Conservation (phyloP, 2,113 vertebrate genomes). For the Paracanthobrama guichenoti region DNA sequence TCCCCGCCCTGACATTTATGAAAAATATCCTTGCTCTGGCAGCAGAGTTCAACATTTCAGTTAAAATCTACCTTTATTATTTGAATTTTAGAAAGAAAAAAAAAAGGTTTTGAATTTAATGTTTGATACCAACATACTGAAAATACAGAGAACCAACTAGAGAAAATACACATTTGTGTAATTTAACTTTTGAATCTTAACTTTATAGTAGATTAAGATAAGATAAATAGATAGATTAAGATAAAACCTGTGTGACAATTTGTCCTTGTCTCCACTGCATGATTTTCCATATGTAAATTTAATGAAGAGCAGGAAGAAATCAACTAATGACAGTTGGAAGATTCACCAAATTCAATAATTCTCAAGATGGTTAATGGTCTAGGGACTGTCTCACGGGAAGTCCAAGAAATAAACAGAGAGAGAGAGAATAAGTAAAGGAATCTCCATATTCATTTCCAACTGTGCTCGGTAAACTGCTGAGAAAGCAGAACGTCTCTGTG, state of each 20-base stretch:
- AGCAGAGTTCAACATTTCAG: neutral
- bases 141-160: neutral
- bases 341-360: slow-evolving; percentile 17
- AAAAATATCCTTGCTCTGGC: neutral
- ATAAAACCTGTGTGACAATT: neutral
- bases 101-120: neutral
- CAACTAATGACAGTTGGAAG: neutral
- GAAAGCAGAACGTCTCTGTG: slow-evolving; percentile 39
- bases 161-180: neutral
- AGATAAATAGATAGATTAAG: too few species aligned
- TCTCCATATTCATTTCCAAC: slow-evolving; percentile 48
- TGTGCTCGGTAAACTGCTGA: slow-evolving; percentile 57
- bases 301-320: slow-evolving; percentile 8
- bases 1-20: neutral
- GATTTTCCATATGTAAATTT: neutral
- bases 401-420: slow-evolving; percentile 25
- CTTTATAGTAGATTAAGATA: too few species aligned
- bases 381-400: neutral
- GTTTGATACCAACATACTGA: neutral
- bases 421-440: slow-evolving; percentile 25
- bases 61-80: neutral
- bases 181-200: neutral
- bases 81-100: neutral
- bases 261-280: neutral
- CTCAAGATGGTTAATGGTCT: neutral